Evolutionary conservation across 2,113 vertebrate species (phyloP).

Genomic region (Hippoglossus stenolepis): DNA sequence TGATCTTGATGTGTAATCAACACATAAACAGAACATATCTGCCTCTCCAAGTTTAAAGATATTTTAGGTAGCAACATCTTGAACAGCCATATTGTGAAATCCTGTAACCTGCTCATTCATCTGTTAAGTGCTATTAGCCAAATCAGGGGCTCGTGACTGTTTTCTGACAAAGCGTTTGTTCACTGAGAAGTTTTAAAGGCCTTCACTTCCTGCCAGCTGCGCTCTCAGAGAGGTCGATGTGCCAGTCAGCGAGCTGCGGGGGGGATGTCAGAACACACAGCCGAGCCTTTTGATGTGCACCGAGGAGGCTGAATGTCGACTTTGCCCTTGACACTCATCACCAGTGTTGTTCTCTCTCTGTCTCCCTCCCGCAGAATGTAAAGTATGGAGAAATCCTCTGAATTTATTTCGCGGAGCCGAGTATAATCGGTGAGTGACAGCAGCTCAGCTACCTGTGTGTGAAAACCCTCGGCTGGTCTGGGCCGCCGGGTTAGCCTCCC

Average conservation of each 20-base stretch:
- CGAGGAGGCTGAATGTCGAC: slow-evolving; percentile 21
- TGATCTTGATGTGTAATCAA: not conserved
- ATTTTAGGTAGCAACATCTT: not conserved
- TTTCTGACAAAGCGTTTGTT: not conserved
- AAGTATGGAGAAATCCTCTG: slow-evolving; percentile 98
- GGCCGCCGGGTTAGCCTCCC: not conserved
- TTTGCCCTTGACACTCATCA: slow-evolving; percentile 35
- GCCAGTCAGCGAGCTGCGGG: slow-evolving; percentile 13
- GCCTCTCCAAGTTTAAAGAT: not conserved
- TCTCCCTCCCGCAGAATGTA: slow-evolving; percentile 90
- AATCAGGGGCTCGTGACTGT: not conserved
- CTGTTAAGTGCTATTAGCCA: not conserved
- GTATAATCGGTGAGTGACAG: slow-evolving; percentile 93
- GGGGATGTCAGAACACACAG: not conserved
- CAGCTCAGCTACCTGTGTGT: slow-evolving; percentile 6
- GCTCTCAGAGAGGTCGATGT: not conserved
- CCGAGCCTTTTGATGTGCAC: slow-evolving; percentile 38
- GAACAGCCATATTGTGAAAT: not conserved
- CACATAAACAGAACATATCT: not conserved
- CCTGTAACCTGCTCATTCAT: not conserved
- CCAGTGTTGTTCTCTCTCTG: slow-evolving; percentile 33
- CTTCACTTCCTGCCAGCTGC: not conserved
- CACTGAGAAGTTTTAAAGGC: slow-evolving; percentile 12
- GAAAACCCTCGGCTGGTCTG: too few relatives aligned
- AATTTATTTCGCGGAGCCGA: slow-evolving; percentile 98